phyloP scores from a whole-genome alignment of 2,797 vertebrate genomes.

The Hydrolagus colliei region DNA sequence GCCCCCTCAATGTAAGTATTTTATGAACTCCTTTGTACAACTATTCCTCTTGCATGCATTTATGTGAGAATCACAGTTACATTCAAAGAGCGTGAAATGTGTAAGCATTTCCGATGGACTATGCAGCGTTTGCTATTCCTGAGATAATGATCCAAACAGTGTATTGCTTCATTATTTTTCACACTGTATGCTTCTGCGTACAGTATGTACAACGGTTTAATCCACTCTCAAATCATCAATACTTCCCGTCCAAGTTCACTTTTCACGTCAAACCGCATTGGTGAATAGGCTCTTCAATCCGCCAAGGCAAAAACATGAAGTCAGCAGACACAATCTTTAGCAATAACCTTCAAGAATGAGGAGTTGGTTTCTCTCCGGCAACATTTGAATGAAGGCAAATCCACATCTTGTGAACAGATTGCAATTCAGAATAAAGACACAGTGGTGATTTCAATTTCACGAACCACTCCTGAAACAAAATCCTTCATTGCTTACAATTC shows the following conservation, averaged over 20 bases:
- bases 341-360: background rate
- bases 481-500: too few relatives aligned
- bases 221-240: background rate
- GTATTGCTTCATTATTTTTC: background rate
- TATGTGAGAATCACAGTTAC: background rate
- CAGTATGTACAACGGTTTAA: background rate
- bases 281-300: background rate
- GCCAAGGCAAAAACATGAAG: background rate
- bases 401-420: background rate
- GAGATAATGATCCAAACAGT: background rate
- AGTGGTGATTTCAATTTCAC: background rate
- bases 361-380: background rate
- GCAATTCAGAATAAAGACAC: background rate
- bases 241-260: background rate
- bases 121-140: background rate
- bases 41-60: background rate
- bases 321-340: background rate
- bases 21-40: background rate
- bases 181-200: background rate
- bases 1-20: background rate
- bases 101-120: background rate
- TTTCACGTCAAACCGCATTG: background rate
- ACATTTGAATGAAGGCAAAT: background rate
- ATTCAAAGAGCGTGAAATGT: background rate
- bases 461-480: background rate